Conservation (phyloP, 2,888 invertebrate species). For the Caenorhabditis doughertyi region DNA sequence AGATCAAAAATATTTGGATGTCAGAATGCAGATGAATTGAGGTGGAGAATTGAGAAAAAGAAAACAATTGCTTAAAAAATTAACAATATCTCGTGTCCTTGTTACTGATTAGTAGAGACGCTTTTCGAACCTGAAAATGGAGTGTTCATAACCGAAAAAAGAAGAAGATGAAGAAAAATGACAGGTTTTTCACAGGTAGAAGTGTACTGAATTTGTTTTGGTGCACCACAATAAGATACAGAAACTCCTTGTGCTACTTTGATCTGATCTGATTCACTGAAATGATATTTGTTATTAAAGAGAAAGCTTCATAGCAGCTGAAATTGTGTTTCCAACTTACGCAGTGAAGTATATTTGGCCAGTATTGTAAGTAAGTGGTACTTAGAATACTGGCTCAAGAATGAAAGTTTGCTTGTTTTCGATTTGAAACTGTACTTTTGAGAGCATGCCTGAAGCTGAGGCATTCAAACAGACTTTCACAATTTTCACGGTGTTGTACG, state of each 20-base stretch:
- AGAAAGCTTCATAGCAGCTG: neutral
- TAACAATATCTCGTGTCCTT: conserved; percentile 11
- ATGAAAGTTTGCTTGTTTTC: too few species aligned
- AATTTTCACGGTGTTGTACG: too few species aligned
- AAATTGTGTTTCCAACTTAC: conserved; percentile 51
- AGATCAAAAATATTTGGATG: neutral
- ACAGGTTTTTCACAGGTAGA: conserved; percentile 46
- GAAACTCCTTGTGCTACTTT: conserved; percentile 99
- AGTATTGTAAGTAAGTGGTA: too few species aligned
- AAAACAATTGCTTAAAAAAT: conserved; percentile 17
- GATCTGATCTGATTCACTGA: conserved; percentile 93
- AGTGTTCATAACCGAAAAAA: neutral
- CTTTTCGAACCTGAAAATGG: conserved; percentile 63
- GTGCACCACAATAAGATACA: conserved; percentile 83
- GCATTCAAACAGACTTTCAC: too few species aligned
- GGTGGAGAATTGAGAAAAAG: conserved; percentile 6
- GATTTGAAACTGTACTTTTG: too few species aligned
- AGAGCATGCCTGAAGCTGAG: too few species aligned
- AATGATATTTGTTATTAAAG: conserved; percentile 67
- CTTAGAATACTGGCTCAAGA: too few species aligned
- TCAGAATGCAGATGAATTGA: conserved; percentile 11
- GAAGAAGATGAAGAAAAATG: conserved; percentile 11
- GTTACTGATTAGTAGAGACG: conserved; percentile 54
- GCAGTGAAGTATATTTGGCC: conserved; percentile 83
- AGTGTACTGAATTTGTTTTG: conserved; percentile 28